Evolutionary conservation across 2,113 vertebrate species (phyloP), one percentile per base, ranked within the genome.

Genomic region (Rhinichthys klamathensis): DNA sequence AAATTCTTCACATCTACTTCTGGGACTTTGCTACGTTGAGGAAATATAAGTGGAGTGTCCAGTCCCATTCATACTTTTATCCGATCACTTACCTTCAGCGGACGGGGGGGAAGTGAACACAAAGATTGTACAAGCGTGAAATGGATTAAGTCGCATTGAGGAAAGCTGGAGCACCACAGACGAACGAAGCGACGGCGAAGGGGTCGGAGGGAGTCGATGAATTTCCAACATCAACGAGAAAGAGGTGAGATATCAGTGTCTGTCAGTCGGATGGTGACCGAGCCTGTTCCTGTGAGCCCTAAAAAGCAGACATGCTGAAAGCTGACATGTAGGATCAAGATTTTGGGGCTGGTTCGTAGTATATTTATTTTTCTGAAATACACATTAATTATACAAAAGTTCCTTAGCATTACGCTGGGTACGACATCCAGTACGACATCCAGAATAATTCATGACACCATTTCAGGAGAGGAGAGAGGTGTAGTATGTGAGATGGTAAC

Each of bases 131-230:
- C 18, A 72, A 46, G 84, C 79, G 76, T 87, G 82, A 81, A 65
- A 89, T 89, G 88, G 88, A 89, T 89, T 85, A 89, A 76, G 79
- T 80, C 21, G 30, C n/a, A 86, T 35, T 16, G 84, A 88, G 83
- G 30, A 87, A 89, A 89, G 83, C 88, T 89, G 88, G 88, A 89
- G 88, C 88, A 77, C 56, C 87, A 89, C 74, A 89, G 85, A 84
- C 77, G 88, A 82, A 80, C 82, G 18, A 89, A 88, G 56, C 65
- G 85, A 86, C 51, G 88, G 88, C 81, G 88, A 86, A 82, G 88
- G 86, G 82, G 77, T 76, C 84, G 88, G 54, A 80, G 83, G 83
- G 86, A 89, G 70, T 82, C 88, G 32, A 63, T 84, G 82, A 56
- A 80, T n/a, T 51, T 60, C 63, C 88, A 88, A 32, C 86, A 76